Conservation (phyloP, 2,113 vertebrate species). For the Helogale parvula region DNA sequence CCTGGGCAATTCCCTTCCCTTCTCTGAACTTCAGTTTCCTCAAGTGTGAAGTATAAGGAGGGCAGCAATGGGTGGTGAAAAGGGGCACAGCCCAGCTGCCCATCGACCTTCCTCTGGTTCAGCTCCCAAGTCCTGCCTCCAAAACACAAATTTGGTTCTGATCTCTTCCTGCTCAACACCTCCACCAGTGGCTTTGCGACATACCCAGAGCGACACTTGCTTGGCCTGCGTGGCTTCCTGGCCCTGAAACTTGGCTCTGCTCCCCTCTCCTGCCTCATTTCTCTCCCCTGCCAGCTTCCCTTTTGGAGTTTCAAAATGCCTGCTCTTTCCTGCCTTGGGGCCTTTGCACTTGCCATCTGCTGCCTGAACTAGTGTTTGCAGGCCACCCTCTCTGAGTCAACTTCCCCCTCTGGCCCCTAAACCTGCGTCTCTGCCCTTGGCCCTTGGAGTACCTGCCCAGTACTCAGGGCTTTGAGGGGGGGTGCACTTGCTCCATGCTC, state of each 20-base stretch:
- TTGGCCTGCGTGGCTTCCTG: background rate
- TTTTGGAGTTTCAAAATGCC: background rate
- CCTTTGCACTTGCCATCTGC: background rate
- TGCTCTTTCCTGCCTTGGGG: background rate
- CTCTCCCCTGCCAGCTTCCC: background rate
- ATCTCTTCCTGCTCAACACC: no score
- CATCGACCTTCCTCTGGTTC: background rate
- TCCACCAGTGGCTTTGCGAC: accelerated
- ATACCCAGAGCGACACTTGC: background rate
- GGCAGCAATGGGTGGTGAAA: background rate
- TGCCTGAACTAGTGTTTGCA: background rate
- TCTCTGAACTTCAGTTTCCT: background rate
- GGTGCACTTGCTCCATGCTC: background rate
- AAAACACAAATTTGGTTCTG: background rate
- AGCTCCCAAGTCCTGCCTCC: background rate
- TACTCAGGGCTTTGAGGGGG: background rate
- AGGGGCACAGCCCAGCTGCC: accelerated
- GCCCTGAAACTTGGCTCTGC: accelerated
- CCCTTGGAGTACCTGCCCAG: background rate
- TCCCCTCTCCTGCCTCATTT: background rate
- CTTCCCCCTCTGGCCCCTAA: background rate
- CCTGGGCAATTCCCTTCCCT: background rate
- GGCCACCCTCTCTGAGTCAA: background rate
- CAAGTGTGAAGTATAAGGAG: background rate
- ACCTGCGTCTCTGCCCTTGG: background rate